Percentiles rank a stretch among this genome's conserved stretches.
Conservation (phyloP, 2,888 invertebrate genomes). For the Luperina nickerlii region DNA sequence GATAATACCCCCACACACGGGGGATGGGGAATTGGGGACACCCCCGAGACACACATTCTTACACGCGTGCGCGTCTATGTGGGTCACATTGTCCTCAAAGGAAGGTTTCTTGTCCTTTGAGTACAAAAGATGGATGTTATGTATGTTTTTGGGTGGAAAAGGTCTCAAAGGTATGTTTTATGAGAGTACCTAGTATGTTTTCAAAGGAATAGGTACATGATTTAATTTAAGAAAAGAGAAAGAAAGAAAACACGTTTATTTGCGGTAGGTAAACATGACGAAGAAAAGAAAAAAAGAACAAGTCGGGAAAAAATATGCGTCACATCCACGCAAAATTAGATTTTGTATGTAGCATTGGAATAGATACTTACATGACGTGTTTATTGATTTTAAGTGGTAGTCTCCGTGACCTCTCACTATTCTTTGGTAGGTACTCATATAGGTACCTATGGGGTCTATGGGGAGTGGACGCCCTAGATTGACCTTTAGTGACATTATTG, state of each 20-base stretch:
- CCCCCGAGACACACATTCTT: slow-evolving; percentile 84
- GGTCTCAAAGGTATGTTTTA: slow-evolving; percentile 7
- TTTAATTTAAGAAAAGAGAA: not conserved
- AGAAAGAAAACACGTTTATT: not conserved
- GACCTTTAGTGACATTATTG: not conserved
- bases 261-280: not conserved
- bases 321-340: too few species aligned
- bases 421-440: not conserved
- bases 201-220: not conserved
- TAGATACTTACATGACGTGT: not conserved
- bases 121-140: slow-evolving; percentile 49
- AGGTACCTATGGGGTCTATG: too few species aligned
- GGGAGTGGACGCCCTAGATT: not conserved
- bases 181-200: not conserved
- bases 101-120: slow-evolving; percentile 60
- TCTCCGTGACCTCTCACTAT: not conserved
- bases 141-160: slow-evolving; percentile 21
- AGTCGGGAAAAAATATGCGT: too few species aligned
- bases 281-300: too few species aligned
- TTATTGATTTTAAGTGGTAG: not conserved
- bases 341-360: not conserved
- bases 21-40: slow-evolving; percentile 68
- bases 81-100: slow-evolving; percentile 85
- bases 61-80: slow-evolving; percentile 86
- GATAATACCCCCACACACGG: slow-evolving; percentile 77